phyloP scores from a whole-genome alignment of 2,113 vertebrate genomes.

The Burhinus bistriatus region DNA sequence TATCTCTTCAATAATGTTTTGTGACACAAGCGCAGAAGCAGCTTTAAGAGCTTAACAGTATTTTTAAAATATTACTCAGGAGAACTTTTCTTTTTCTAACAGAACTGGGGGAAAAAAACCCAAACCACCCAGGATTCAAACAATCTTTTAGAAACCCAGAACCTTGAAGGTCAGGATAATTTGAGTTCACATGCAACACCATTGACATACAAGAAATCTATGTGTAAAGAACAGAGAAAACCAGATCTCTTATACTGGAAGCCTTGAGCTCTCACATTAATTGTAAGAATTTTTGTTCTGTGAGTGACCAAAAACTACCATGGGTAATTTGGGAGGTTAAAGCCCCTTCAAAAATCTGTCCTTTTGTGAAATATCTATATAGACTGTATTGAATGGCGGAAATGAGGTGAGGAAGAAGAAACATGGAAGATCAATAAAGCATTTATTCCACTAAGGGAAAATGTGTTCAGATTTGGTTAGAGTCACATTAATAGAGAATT shows the following conservation, averaged over 20 bases:
- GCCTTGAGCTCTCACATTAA: neutral
- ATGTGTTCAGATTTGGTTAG: neutral
- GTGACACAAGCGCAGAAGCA: slow-evolving; percentile 31
- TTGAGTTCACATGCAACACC: neutral
- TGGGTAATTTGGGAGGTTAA: neutral
- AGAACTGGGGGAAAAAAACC: neutral
- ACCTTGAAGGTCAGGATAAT: slow-evolving; percentile 58
- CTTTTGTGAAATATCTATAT: neutral
- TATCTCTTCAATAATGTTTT: slow-evolving; percentile 49
- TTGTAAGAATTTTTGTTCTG: neutral
- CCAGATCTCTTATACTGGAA: neutral
- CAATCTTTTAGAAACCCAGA: slow-evolving; percentile 20
- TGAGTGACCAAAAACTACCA: neutral
- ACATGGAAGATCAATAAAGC: neutral
- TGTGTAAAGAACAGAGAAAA: neutral
- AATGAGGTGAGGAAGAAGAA: neutral
- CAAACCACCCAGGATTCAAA: neutral
- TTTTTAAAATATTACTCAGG: slow-evolving; percentile 48
- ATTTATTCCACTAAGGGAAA: slow-evolving; percentile 6
- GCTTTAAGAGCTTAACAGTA: slow-evolving; percentile 13
- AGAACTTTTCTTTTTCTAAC: slow-evolving; percentile 37
- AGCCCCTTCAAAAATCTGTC: neutral
- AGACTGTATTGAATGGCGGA: neutral
- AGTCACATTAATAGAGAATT: neutral
- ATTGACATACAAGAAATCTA: slow-evolving; percentile 5